Conservation (phyloP, 2,113 vertebrate genomes). For the Agapornis roseicollis region DNA sequence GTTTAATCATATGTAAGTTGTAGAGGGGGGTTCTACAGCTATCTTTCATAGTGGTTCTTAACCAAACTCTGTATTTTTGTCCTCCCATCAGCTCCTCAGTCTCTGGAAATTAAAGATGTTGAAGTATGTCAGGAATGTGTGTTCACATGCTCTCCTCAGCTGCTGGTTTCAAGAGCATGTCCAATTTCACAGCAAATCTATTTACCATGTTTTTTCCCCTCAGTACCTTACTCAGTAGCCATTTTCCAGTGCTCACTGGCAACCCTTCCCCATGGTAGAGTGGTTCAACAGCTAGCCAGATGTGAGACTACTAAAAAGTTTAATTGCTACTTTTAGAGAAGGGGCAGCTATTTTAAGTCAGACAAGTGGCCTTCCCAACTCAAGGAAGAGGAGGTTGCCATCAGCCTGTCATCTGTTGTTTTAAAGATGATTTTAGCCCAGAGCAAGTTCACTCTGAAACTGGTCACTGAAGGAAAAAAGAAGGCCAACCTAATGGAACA, state of each 20-base stretch:
- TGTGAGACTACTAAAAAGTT: neutral
- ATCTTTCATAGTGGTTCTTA: neutral
- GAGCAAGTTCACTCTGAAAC: neutral
- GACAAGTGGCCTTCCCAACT: neutral
- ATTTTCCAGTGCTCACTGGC: neutral
- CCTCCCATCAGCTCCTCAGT: neutral
- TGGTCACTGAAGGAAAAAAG: neutral
- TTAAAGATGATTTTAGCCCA: neutral
- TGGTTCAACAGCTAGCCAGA: constrained; percentile 7
- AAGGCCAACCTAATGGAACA: neutral
- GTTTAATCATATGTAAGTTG: neutral
- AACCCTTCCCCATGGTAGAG: neutral
- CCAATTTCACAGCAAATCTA: neutral
- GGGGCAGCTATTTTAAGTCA: neutral
- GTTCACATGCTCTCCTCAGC: neutral
- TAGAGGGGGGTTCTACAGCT: neutral
- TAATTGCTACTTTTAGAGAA: neutral
- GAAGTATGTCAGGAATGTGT: neutral
- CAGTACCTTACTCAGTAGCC: neutral
- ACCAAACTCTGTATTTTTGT: neutral
- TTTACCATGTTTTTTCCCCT: neutral
- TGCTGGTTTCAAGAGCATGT: neutral
- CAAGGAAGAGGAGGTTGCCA: neutral
- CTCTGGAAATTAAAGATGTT: neutral
- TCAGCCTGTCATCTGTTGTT: neutral